Percentiles rank a stretch among this genome's conserved stretches.
phyloP scores from a whole-genome alignment of 1,140 invertebrate genomes.

The Frieseomelitta varia region DNA sequence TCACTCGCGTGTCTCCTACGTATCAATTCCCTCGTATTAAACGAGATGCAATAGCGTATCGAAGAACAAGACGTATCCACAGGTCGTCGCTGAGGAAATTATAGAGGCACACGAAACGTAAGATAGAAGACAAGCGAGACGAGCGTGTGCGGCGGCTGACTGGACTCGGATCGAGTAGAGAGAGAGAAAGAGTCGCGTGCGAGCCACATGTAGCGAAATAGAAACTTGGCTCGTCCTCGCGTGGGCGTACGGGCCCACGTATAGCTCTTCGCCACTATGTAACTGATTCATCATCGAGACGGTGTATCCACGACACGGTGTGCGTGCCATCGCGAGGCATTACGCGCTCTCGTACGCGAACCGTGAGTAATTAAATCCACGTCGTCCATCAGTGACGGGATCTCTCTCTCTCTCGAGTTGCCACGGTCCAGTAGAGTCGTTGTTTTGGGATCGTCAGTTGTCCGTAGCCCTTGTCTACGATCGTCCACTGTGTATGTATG shows the following conservation, averaged over 20 bases:
- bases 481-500: background rate
- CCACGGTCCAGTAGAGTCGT: too few species aligned
- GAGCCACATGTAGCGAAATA: constrained; percentile 61
- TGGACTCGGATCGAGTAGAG: background rate
- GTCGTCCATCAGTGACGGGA: background rate
- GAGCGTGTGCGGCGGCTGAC: background rate
- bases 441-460: background rate
- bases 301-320: background rate
- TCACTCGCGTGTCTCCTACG: constrained; percentile 42
- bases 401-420: too few species aligned
- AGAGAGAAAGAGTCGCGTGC: constrained; percentile 37
- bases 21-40: constrained; percentile 51
- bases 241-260: constrained; percentile 39
- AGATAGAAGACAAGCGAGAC: constrained; percentile 36
- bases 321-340: constrained; percentile 1
- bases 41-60: constrained; percentile 47
- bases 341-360: constrained; percentile 1
- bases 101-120: constrained; percentile 45
- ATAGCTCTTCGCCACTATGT: background rate
- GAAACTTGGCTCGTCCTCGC: constrained; percentile 57
- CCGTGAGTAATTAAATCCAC: constrained; percentile 37
- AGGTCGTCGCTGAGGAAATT: constrained; percentile 38
- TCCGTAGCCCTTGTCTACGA: background rate
- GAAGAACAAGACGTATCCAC: constrained; percentile 46
- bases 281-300: constrained; percentile 46